These are phyloP conservation scores for Pionites leucogaster DNA, from an alignment of 2,113 vertebrate genomes.

Conservation along the genomic window DNA sequence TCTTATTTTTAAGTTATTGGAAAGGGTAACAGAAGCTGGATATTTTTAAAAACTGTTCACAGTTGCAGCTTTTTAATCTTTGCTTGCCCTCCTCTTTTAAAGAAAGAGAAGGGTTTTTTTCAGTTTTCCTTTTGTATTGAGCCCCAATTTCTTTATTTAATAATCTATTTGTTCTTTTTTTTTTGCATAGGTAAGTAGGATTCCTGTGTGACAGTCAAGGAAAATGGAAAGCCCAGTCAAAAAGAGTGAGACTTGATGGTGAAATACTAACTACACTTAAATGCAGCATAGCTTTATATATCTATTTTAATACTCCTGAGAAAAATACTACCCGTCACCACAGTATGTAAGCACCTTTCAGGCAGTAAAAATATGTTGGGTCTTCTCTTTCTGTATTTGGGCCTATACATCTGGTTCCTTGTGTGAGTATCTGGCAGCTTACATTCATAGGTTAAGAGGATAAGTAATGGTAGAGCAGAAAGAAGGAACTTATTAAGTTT, in stretches of 20 bases:
- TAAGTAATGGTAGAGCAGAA: slow-evolving; percentile 1
- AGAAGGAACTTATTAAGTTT: background rate
- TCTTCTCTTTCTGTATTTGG: background rate
- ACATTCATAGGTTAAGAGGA: background rate
- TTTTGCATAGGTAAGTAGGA: background rate
- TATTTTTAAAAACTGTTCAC: background rate
- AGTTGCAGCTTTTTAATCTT: background rate
- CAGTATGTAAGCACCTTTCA: background rate
- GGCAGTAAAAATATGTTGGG: slow-evolving; percentile 1
- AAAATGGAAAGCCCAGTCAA: background rate
- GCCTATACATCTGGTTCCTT: background rate
- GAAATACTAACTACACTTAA: background rate
- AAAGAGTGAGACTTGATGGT: background rate
- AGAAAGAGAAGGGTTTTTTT: background rate
- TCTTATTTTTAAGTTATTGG: background rate
- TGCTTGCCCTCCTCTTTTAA: background rate
- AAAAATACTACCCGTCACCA: background rate
- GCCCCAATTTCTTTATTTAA: background rate
- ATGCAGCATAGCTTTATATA: background rate
- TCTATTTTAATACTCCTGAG: background rate
- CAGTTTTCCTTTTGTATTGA: background rate
- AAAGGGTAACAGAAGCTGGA: background rate
- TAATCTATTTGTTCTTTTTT: background rate
- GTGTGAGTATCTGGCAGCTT: background rate
- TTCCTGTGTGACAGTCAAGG: background rate